These are phyloP conservation scores for Panthera uncia DNA, from an alignment of 2,113 vertebrate genomes.

Conservation along the genomic window DNA sequence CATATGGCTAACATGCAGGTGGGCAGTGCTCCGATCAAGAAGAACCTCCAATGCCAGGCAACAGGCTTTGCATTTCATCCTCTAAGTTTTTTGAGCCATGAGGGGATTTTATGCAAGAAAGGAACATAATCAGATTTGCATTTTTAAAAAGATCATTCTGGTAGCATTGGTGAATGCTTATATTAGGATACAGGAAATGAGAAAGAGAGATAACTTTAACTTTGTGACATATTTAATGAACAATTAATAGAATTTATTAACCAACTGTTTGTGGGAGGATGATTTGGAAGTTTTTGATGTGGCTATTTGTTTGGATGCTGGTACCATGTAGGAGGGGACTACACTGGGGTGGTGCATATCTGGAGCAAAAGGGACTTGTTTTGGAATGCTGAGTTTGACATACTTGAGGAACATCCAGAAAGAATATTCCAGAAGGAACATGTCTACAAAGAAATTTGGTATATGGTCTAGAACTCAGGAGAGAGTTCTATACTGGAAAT, in stretches of 20 bases:
- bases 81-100: neutral
- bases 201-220: neutral
- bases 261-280: neutral
- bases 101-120: conserved; percentile 58
- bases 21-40: neutral
- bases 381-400: neutral
- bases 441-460: conserved; percentile 6
- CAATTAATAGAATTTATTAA: conserved; percentile 28
- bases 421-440: neutral
- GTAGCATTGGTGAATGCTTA: conserved; percentile 1
- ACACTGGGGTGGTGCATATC: neutral
- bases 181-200: neutral
- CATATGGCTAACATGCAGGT: neutral
- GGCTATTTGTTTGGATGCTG: neutral
- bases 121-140: conserved; percentile 46
- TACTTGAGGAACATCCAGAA: neutral
- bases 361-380: conserved; percentile 36
- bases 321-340: neutral
- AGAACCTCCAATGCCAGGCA: neutral
- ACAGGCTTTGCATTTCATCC: neutral
- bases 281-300: conserved; percentile 11
- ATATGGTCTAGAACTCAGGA: neutral
- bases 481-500: neutral
- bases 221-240: neutral
- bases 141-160: conserved; percentile 13